A percentile compares a stretch with the other conserved stretches of the same genome.
Conservation (phyloP, 2,797 vertebrate species). For the Oryzias sinensis region DNA sequence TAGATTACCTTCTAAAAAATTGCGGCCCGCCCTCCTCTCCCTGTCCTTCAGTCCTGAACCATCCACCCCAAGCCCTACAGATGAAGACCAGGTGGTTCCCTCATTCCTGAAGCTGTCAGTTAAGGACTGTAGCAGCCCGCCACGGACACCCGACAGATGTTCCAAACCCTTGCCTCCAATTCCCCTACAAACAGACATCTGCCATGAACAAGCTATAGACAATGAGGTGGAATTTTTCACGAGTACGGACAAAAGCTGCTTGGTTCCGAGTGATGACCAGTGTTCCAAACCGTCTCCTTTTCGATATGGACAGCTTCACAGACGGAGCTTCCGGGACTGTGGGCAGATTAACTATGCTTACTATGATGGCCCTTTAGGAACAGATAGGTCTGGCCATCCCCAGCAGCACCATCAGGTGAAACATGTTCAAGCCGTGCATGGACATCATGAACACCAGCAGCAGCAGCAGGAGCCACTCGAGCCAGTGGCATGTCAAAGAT, state of each 20-base stretch:
- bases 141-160: slow-evolving; percentile 79
- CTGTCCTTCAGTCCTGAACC: slow-evolving; percentile 67
- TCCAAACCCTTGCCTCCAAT: slow-evolving; percentile 91
- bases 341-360: slow-evolving; percentile 94
- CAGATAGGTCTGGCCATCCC: slow-evolving; percentile 41
- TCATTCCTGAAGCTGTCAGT: slow-evolving; percentile 84
- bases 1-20: slow-evolving; percentile 76
- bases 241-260: slow-evolving; percentile 81
- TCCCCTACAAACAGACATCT: slow-evolving; percentile 72
- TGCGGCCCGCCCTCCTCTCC: slow-evolving; percentile 72
- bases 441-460: slow-evolving; percentile 44
- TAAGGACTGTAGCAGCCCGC: slow-evolving; percentile 77
- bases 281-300: slow-evolving; percentile 73
- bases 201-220: slow-evolving; percentile 82
- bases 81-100: slow-evolving; percentile 80
- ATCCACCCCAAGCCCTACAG: slow-evolving; percentile 64
- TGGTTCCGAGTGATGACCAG: slow-evolving; percentile 65
- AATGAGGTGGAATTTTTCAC: slow-evolving; percentile 89
- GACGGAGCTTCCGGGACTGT: slow-evolving; percentile 86
- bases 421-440: slow-evolving; percentile 57
- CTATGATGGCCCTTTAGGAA: slow-evolving; percentile 80
- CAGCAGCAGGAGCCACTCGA: slow-evolving; percentile 47
- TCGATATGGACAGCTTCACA: slow-evolving; percentile 71
- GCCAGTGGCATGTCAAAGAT: slow-evolving; percentile 48
- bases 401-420: slow-evolving; percentile 52